Conservation (phyloP, 2,888 invertebrate species). For the Cheilosia urbana region DNA sequence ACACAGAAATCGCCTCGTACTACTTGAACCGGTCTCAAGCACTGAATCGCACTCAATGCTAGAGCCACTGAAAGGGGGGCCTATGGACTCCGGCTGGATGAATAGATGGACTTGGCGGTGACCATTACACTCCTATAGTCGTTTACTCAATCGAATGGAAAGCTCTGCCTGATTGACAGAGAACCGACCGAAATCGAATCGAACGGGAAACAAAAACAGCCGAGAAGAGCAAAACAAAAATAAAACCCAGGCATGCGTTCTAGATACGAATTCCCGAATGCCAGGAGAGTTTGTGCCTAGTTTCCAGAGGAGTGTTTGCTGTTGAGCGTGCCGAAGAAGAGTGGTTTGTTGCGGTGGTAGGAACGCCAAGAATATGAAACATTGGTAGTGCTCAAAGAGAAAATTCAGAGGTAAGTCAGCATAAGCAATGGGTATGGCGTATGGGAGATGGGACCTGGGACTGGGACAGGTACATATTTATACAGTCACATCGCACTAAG, state of each 20-base stretch:
- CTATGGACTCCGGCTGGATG: conserved; percentile 69
- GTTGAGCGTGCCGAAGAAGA: conserved; percentile 13
- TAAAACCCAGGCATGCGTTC: conserved; percentile 72
- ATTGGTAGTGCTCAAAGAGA: conserved; percentile 71
- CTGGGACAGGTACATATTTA: conserved; percentile 7
- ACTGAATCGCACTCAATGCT: conserved; percentile 80
- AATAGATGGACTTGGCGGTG: conserved; percentile 66
- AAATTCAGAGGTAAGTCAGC: neutral
- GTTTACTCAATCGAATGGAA: conserved; percentile 75
- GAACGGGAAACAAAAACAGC: conserved; percentile 47
- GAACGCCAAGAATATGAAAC: conserved; percentile 59
- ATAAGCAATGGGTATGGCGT: neutral
- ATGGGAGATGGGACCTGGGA: too few relatives aligned
- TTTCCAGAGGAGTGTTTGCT: conserved; percentile 37
- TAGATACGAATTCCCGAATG: conserved; percentile 71
- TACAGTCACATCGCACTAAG: neutral
- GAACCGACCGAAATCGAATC: conserved; percentile 71
- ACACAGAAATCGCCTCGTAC: conserved; percentile 73
- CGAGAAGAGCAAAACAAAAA: conserved; percentile 45
- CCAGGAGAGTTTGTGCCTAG: conserved; percentile 46
- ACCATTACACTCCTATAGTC: conserved; percentile 73
- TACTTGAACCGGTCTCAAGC: conserved; percentile 82
- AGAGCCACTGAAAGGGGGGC: conserved; percentile 66
- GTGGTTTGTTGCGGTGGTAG: conserved; percentile 33
- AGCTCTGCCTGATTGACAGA: conserved; percentile 69